Evolutionary conservation across 1,140 invertebrate species (phyloP).

Genomic region (Nixonia krombeini): DNA sequence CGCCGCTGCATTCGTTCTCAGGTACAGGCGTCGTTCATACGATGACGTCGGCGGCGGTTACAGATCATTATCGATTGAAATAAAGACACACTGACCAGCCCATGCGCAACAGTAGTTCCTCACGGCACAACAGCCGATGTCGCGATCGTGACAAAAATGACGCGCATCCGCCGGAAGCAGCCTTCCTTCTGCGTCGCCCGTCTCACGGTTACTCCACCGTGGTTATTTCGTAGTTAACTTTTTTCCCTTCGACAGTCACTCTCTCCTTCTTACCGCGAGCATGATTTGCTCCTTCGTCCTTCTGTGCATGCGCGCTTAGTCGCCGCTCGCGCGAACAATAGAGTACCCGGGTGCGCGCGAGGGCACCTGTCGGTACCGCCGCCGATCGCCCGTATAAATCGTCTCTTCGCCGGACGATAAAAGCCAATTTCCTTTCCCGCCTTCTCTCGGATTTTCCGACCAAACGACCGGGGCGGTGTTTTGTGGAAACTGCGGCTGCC

Average conservation of each 20-base stretch:
- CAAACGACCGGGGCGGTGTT: slow-evolving; percentile 33
- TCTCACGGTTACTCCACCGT: slow-evolving; percentile 27
- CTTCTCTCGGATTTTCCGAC: slow-evolving; percentile 47
- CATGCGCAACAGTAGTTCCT: slow-evolving; percentile 46
- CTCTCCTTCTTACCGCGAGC: slow-evolving; percentile 20
- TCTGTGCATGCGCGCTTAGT: slow-evolving; percentile 20
- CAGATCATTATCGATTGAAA: slow-evolving; percentile 69
- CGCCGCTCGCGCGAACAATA: slow-evolving; percentile 9
- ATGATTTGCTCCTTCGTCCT: slow-evolving; percentile 58
- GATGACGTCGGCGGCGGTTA: slow-evolving; percentile 56
- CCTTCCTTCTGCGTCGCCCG: slow-evolving; percentile 47
- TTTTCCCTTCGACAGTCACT: slow-evolving; percentile 39
- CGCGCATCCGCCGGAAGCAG: slow-evolving; percentile 68
- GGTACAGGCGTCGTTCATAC: slow-evolving; percentile 34
- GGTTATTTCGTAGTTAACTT: slow-evolving; percentile 59
- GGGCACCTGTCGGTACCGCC: too few relatives aligned
- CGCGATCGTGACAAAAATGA: slow-evolving; percentile 72
- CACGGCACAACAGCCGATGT: slow-evolving; percentile 59
- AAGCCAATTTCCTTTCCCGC: too few relatives aligned
- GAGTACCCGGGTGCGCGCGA: too few relatives aligned
- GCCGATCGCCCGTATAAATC: too few relatives aligned
- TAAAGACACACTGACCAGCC: slow-evolving; percentile 43
- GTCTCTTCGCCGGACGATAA: too few relatives aligned
- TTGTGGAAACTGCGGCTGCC: slow-evolving; percentile 44
- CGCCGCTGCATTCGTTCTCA: slow-evolving; percentile 45